phyloP scores from a whole-genome alignment of 2,113 vertebrate genomes.

The Carassius auratus region DNA sequence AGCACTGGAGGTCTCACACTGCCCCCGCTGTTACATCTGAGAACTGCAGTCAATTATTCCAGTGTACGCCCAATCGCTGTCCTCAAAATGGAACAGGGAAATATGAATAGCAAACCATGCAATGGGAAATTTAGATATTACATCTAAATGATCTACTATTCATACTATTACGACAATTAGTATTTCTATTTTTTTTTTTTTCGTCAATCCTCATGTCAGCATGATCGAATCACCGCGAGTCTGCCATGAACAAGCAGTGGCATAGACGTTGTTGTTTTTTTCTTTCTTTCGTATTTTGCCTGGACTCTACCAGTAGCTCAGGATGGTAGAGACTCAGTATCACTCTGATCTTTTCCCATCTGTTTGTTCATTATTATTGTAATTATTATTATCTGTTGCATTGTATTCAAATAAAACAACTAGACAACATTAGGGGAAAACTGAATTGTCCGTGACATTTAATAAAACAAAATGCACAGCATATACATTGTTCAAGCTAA shows the following conservation, averaged over 20 bases:
- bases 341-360: slow-evolving; percentile 88
- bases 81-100: slow-evolving; percentile 10
- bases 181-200: slow-evolving; percentile 64
- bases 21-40: slow-evolving; percentile 17
- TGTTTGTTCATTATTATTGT: slow-evolving; percentile 79
- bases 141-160: slow-evolving; percentile 55
- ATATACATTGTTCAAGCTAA: slow-evolving; percentile 77
- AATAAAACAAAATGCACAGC: slow-evolving; percentile 74
- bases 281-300: slow-evolving; percentile 46
- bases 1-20: slow-evolving; percentile 44
- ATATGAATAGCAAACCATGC: neutral
- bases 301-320: slow-evolving; percentile 74
- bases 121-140: slow-evolving; percentile 11
- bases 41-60: neutral
- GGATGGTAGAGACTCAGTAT: slow-evolving; percentile 78
- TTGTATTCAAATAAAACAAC: slow-evolving; percentile 63
- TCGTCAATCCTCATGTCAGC: slow-evolving; percentile 62
- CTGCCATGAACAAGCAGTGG: slow-evolving; percentile 55
- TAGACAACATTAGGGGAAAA: slow-evolving; percentile 58
- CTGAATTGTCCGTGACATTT: slow-evolving; percentile 72
- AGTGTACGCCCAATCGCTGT: neutral
- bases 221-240: slow-evolving; percentile 47
- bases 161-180: slow-evolving; percentile 58
- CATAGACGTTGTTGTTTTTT: slow-evolving; percentile 58
- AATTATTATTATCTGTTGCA: slow-evolving; percentile 49